A percentile compares a stretch with the other conserved stretches of the same genome.
These are phyloP conservation scores for Rhinella marina DNA, from an alignment of 2,797 vertebrate species.

Conservation along the genomic window DNA sequence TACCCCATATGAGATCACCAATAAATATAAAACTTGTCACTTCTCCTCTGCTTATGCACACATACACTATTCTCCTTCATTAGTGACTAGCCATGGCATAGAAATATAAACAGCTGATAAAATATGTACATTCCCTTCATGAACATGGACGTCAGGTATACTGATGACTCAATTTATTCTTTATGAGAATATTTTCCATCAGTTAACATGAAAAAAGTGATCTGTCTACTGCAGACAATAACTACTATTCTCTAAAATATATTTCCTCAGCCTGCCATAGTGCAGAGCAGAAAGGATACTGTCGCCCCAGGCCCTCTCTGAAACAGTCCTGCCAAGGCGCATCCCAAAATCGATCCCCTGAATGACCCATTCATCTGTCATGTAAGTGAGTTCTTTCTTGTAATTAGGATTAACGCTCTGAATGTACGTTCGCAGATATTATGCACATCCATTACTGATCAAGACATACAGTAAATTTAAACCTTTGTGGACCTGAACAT, in stretches of 20 bases:
- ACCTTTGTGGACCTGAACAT: no score
- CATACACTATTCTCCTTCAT: neutral
- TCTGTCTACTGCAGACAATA: neutral
- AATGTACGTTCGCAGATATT: no score
- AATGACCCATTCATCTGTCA: no score
- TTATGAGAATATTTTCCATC: constrained; percentile 3
- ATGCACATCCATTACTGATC: no score
- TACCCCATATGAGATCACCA: constrained; percentile 13
- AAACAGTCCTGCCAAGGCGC: no score
- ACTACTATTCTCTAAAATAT: neutral
- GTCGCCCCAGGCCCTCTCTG: no score
- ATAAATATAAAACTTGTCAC: neutral
- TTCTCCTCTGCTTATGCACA: neutral
- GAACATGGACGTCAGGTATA: neutral
- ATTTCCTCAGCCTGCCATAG: no score
- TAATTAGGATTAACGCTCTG: no score
- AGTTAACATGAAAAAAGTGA: neutral
- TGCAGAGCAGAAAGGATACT: no score
- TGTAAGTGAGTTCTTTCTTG: no score
- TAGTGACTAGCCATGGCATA: neutral
- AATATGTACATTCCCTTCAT: neutral
- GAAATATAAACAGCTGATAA: neutral
- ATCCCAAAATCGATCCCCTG: no score
- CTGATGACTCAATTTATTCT: neutral
- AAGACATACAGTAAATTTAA: no score